phyloP scores from a whole-genome alignment of 1,140 invertebrate genomes.

The Myzus persicae region DNA sequence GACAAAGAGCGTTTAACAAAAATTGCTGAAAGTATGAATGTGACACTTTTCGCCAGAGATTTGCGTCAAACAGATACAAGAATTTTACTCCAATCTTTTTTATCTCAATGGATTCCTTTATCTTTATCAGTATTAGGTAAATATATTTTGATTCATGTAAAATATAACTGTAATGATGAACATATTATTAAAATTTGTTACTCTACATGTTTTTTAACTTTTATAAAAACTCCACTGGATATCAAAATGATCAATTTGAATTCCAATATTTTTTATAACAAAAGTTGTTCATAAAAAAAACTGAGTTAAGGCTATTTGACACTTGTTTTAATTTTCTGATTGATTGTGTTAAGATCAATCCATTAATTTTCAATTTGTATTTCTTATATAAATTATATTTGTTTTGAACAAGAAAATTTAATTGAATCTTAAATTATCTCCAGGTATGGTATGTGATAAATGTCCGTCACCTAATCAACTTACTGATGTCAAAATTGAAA shows the following conservation, averaged over 20 bases:
- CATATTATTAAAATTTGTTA: neutral
- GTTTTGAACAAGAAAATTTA: neutral
- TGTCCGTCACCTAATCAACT: slow-evolving; percentile 84
- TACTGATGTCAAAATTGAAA: slow-evolving; percentile 78
- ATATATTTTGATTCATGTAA: slow-evolving; percentile 64
- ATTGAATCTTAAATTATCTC: neutral
- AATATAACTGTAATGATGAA: neutral
- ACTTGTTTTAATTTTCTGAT: too few species aligned
- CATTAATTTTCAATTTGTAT: too few species aligned
- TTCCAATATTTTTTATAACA: too few species aligned
- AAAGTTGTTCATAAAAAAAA: too few species aligned
- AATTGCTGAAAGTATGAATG: slow-evolving; percentile 82
- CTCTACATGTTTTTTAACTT: too few species aligned
- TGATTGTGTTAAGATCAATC: too few species aligned
- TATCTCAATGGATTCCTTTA: slow-evolving; percentile 89
- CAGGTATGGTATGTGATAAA: slow-evolving; percentile 80
- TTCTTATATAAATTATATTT: too few species aligned
- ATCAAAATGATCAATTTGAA: too few species aligned
- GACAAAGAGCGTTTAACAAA: slow-evolving; percentile 83
- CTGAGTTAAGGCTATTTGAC: too few species aligned
- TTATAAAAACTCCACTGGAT: too few species aligned
- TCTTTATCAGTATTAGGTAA: slow-evolving; percentile 69
- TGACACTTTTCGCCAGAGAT: slow-evolving; percentile 81
- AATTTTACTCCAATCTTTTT: slow-evolving; percentile 81
- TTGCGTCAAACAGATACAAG: slow-evolving; percentile 79